Evolutionary conservation across 2,888 invertebrate species (phyloP).

Genomic region (Anthrax anthrax): DNA sequence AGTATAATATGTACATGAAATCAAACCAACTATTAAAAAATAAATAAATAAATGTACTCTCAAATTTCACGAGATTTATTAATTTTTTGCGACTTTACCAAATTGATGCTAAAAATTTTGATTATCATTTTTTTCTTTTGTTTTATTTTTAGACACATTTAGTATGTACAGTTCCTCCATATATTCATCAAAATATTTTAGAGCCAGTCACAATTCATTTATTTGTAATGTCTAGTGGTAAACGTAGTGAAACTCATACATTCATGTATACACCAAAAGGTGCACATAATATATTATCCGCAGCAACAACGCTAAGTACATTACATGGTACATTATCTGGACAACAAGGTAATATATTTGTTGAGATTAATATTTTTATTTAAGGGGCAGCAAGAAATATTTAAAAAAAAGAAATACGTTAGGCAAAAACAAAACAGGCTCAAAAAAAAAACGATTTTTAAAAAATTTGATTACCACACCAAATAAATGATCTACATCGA

Average conservation of each 20-base stretch:
- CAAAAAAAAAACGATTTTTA: too few relatives aligned
- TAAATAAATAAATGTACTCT: too few relatives aligned
- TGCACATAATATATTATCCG: conserved; percentile 25
- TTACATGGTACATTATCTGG: conserved; percentile 24
- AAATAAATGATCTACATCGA: too few relatives aligned
- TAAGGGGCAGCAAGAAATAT: conserved; percentile 2
- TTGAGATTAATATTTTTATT: conserved; percentile 2
- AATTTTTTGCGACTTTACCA: too few relatives aligned
- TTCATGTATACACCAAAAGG: conserved; percentile 63
- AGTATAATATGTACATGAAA: too few relatives aligned
- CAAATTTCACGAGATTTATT: too few relatives aligned
- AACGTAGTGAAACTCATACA: conserved; percentile 70
- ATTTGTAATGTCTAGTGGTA: conserved; percentile 70
- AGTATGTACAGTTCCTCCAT: conserved; percentile 73
- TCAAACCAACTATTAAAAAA: too few relatives aligned
- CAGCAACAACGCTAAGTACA: conserved; percentile 31
- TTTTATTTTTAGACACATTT: conserved; percentile 55
- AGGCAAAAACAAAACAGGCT: too few relatives aligned
- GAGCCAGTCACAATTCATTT: conserved; percentile 63
- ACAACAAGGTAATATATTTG: conserved; percentile 28
- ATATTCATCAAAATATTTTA: conserved; percentile 45
- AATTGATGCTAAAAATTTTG: too few relatives aligned
- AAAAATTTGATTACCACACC: too few relatives aligned
- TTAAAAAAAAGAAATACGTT: neutral
- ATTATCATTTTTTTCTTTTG: too few relatives aligned